Evolutionary conservation across 2,888 invertebrate genomes (phyloP).

Genomic region (Ditylenchus weischeri): DNA sequence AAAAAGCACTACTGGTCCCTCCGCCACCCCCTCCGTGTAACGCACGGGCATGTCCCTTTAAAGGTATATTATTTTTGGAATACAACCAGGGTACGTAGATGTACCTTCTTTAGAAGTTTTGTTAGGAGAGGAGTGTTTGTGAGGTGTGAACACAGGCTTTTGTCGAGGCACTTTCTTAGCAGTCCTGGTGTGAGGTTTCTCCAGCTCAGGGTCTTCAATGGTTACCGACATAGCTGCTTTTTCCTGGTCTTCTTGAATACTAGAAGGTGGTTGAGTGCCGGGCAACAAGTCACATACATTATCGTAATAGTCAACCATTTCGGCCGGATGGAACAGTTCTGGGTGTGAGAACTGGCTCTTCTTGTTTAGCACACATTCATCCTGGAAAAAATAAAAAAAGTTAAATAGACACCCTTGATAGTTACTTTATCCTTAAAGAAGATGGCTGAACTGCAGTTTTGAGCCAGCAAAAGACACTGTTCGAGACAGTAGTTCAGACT

Average conservation of each 20-base stretch:
- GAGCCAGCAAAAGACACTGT: slow-evolving; percentile 45
- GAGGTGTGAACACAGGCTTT: slow-evolving; percentile 4
- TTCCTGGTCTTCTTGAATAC: neutral
- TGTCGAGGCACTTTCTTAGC: neutral
- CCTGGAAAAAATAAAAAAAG: slow-evolving; percentile 32
- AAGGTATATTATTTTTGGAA: no score
- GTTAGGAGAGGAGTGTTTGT: no score
- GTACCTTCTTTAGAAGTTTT: no score
- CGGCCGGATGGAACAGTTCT: slow-evolving; percentile 43
- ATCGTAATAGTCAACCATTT: slow-evolving; percentile 55
- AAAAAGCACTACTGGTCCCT: no score
- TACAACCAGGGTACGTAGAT: no score
- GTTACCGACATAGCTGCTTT: neutral
- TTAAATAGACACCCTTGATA: neutral
- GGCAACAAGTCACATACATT: slow-evolving; percentile 38
- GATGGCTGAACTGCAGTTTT: slow-evolving; percentile 57
- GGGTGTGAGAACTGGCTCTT: slow-evolving; percentile 48
- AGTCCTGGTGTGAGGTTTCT: slow-evolving; percentile 8
- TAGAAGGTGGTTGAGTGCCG: slow-evolving; percentile 14
- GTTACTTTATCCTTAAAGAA: slow-evolving; percentile 44
- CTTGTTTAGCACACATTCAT: slow-evolving; percentile 52
- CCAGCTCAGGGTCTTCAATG: slow-evolving; percentile 15
- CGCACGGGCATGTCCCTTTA: no score
- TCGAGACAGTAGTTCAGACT: slow-evolving; percentile 45
- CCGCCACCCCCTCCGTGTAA: no score